A percentile compares a stretch with the other conserved stretches of the same genome.
phyloP scores from a whole-genome alignment of 2,113 vertebrate species.

The Pipa parva region DNA sequence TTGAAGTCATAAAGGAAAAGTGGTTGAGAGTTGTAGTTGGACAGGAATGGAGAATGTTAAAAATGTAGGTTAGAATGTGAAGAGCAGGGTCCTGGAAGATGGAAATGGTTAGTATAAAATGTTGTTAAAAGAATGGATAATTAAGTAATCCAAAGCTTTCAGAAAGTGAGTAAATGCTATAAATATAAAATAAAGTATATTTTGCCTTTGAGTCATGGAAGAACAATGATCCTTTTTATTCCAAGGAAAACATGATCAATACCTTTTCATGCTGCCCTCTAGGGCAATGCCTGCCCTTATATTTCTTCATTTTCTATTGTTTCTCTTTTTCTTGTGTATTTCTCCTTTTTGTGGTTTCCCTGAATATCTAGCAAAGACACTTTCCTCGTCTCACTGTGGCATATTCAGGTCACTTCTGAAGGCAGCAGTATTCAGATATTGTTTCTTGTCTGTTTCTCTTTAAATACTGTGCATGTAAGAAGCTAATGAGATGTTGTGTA shows the following conservation, averaged over 20 bases:
- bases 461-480: conserved; percentile 5
- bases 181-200: too few species aligned
- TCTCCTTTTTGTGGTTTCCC: neutral
- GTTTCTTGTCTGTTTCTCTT: neutral
- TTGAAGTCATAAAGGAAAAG: too few species aligned
- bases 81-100: too few species aligned
- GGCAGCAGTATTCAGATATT: neutral
- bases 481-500: conserved; percentile 32
- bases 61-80: too few species aligned
- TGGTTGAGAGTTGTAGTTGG: too few species aligned
- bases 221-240: neutral
- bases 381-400: neutral
- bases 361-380: neutral
- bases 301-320: too few species aligned
- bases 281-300: neutral
- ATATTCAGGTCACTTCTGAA: neutral
- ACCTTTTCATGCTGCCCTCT: neutral
- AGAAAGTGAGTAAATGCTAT: too few species aligned
- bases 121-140: too few species aligned
- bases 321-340: neutral
- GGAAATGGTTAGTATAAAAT: too few species aligned
- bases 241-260: neutral
- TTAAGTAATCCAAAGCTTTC: too few species aligned
- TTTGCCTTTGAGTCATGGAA: too few species aligned
- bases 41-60: too few species aligned